Evolutionary conservation across 1,140 invertebrate genomes (phyloP).

Genomic region (Plectrocnemia conspersa): DNA sequence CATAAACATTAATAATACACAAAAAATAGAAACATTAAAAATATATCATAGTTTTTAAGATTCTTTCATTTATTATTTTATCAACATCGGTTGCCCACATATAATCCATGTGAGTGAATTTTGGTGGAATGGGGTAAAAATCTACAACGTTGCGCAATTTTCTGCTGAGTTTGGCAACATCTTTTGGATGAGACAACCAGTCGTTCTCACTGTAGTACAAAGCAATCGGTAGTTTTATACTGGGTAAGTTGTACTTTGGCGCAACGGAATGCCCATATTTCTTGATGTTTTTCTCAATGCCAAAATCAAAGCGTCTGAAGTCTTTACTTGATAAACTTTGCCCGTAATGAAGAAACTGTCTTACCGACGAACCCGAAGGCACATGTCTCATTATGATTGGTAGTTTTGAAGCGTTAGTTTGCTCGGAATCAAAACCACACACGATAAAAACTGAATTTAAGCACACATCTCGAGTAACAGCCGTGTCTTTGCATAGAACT

Average conservation of each 20-base stretch:
- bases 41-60: constrained; percentile 41
- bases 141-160: constrained; percentile 46
- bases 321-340: constrained; percentile 52
- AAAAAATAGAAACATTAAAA: too few species aligned
- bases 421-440: constrained; percentile 51
- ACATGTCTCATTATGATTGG: constrained; percentile 69
- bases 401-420: constrained; percentile 57
- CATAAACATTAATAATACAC: too few species aligned
- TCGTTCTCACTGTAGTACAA: constrained; percentile 63
- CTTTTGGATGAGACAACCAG: constrained; percentile 52
- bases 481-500: constrained; percentile 48
- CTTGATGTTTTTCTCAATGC: constrained; percentile 42
- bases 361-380: constrained; percentile 72
- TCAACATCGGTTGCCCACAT: constrained; percentile 51
- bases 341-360: constrained; percentile 69
- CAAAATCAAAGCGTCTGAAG: constrained; percentile 50
- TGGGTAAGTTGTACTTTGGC: constrained; percentile 57
- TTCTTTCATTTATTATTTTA: constrained; percentile 42
- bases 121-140: constrained; percentile 42
- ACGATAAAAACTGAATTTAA: constrained; percentile 56
- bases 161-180: constrained; percentile 43
- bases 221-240: constrained; percentile 57
- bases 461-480: constrained; percentile 49
- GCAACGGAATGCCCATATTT: constrained; percentile 50
- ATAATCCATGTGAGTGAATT: constrained; percentile 58